Conservation (phyloP, 2,888 invertebrate species). For the Asteroscopus sphinx region DNA sequence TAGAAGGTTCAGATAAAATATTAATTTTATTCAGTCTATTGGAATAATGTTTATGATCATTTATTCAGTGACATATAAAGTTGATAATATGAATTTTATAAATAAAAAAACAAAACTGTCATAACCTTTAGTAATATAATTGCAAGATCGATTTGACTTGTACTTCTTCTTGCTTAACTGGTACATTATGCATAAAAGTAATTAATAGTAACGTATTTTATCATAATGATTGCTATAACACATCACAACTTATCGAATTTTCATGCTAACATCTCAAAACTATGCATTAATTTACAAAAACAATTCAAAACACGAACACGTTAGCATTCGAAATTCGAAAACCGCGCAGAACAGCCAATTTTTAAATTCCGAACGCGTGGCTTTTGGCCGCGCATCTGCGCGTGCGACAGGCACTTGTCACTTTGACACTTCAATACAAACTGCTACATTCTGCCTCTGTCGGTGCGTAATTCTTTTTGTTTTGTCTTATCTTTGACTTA, state of each 20-base stretch:
- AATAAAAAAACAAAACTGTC: neutral
- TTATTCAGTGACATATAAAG: too few relatives aligned
- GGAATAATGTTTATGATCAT: too few relatives aligned
- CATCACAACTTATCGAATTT: conserved; percentile 39
- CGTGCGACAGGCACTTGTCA: conserved; percentile 75
- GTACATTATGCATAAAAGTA: conserved; percentile 27
- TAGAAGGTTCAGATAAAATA: too few relatives aligned
- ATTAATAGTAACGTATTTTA: conserved; percentile 29
- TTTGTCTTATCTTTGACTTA: conserved; percentile 47
- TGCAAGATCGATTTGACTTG: conserved; percentile 14
- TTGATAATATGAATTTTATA: conserved; percentile 1
- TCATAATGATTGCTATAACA: conserved; percentile 41
- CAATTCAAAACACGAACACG: conserved; percentile 24
- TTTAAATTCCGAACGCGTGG: conserved; percentile 72
- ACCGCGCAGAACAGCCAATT: conserved; percentile 54
- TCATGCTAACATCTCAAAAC: conserved; percentile 28
- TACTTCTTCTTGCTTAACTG: conserved; percentile 12
- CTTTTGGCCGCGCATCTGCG: conserved; percentile 75
- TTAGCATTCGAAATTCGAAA: conserved; percentile 52
- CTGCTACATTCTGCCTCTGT: conserved; percentile 67
- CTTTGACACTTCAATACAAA: conserved; percentile 84
- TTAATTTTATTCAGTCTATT: too few relatives aligned
- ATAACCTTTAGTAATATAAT: conserved; percentile 26
- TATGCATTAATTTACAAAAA: conserved; percentile 28
- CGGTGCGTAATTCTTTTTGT: conserved; percentile 51